Base-by-base conservation (phyloP, 2,797 vertebrate genomes). In the Lerista edwardsae region DNA sequence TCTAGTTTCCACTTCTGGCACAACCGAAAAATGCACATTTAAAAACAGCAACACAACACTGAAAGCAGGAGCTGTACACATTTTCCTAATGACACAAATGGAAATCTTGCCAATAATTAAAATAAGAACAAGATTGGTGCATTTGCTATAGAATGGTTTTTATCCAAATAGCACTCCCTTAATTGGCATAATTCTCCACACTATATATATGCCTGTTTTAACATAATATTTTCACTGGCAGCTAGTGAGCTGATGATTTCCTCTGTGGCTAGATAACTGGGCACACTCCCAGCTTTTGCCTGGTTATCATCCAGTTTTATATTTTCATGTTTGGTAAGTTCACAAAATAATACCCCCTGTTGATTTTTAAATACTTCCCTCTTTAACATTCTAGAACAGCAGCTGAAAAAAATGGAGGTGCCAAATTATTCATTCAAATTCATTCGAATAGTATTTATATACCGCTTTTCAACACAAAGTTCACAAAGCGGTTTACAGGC, bases 101-200 rank as follows among this genome's bases (percentile, higher is more conserved):
- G 34, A 29, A 6, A 59, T 6, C n/a, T 29, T 83, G 47, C 47
- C 75, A 85, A 25, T 0, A 0, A 36, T 74, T 3, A 39, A 4
- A 0, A 74, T 2, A 11, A 82, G 76, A 39, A 0, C 0, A 3
- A 6, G 51, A 74, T 12, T 0, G 1, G 76, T 71, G 15, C 10
- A 39, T 68, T 8, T 19, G 6, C 12, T 34, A 47, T 69, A 19
- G 1, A 27, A 12, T 0, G 0, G 7, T 29, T 17, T 36, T 25
- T 10, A 0, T 2, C 25, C 75, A 11, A 5, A 15, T 0, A 36
- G 34, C 1, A 3, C 27, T 69, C 3, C n/a, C 15, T 39, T 84
- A 68, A 80, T 73, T 84, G 65, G 62, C 57, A 44, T 71, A 80
- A 55, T 75, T 72, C 55, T 74, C 51, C 51, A 14, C 34, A 76